Percentiles rank a stretch among this genome's conserved stretches.
phyloP scores from a whole-genome alignment of 2,113 vertebrate genomes.

The Platysteira castanea region DNA sequence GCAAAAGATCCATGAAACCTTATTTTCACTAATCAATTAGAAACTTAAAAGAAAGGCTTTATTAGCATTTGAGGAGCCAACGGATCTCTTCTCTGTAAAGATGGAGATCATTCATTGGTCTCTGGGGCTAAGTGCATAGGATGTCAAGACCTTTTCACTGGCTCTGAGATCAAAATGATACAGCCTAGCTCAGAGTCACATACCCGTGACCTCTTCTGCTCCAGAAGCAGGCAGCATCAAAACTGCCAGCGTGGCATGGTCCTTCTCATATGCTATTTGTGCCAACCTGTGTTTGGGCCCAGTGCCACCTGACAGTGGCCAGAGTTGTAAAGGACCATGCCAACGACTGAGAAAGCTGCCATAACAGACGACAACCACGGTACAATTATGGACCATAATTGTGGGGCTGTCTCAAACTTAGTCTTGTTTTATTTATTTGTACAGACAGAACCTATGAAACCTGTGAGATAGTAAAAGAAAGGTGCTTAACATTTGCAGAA shows the following conservation, averaged over 20 bases:
- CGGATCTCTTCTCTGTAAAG: neutral
- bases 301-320: too few species aligned
- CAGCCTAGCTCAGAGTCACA: neutral
- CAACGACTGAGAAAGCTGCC: fast-evolving
- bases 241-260: neutral
- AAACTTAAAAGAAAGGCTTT: neutral
- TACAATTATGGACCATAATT: fast-evolving
- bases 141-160: neutral
- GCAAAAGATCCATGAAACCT: neutral
- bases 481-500: neutral
- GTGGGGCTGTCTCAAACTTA: neutral
- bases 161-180: neutral
- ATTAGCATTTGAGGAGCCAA: neutral
- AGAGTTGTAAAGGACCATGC: neutral
- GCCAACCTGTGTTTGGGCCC: neutral
- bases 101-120: neutral
- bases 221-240: neutral
- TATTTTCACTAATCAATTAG: neutral
- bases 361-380: neutral
- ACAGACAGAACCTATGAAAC: neutral
- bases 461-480: neutral
- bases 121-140: neutral
- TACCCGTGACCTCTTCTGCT: fast-evolving
- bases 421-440: neutral
- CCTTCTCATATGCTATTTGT: neutral